These are phyloP conservation scores for Cancer borealis DNA, from an alignment of 2,888 invertebrate species.

Conservation along the genomic window DNA sequence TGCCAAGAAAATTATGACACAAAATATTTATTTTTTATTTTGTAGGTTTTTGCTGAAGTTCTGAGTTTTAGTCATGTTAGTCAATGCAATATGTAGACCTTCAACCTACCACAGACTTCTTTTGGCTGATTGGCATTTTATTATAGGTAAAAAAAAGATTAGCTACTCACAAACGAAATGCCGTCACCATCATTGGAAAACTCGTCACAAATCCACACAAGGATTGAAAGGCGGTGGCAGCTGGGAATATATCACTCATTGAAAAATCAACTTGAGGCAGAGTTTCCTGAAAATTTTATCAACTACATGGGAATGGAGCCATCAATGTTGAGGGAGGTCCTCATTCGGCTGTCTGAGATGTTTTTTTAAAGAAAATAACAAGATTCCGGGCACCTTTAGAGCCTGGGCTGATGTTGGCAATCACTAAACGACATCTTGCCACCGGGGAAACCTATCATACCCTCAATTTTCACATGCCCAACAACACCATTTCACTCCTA, in stretches of 20 bases:
- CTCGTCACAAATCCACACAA: no score
- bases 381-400: conserved; percentile 50
- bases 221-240: conserved; percentile 37
- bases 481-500: conserved; percentile 35
- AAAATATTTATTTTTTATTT: no score
- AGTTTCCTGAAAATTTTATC: conserved; percentile 50
- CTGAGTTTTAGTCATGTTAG: no score
- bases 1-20: no score
- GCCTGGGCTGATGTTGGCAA: conserved; percentile 38
- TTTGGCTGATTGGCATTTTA: no score
- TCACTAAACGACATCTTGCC: conserved; percentile 42
- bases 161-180: no score
- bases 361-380: not conserved
- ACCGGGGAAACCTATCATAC: conserved; percentile 8
- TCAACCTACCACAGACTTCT: no score
- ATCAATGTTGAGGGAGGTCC: conserved; percentile 45
- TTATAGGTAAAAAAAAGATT: no score
- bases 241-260: conserved; percentile 25
- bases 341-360: conserved; percentile 51
- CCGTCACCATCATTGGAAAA: no score
- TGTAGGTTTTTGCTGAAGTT: no score
- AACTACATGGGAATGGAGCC: conserved; percentile 50
- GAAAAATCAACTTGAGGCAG: not conserved
- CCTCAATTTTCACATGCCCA: not conserved
- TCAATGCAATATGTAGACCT: no score